phyloP scores from a whole-genome alignment of 2,797 vertebrate genomes.

The Acanthornis magna region DNA sequence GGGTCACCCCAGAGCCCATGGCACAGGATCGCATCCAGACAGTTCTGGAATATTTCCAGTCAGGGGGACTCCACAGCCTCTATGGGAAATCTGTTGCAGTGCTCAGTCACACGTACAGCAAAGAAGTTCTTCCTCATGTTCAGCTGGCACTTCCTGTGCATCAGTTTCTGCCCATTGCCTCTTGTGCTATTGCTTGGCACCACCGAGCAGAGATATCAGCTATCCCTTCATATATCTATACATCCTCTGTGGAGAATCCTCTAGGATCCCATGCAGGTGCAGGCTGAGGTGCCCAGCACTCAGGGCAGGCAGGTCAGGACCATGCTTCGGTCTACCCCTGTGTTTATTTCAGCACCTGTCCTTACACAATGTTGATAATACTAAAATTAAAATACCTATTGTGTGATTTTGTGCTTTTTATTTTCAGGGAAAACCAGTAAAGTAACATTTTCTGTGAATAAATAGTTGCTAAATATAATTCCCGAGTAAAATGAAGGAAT shows the following conservation, averaged over 20 bases:
- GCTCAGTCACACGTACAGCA: neutral
- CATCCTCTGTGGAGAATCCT: neutral
- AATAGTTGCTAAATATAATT: neutral
- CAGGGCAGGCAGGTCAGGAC: too few relatives aligned
- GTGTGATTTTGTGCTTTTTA: neutral
- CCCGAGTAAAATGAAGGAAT: neutral
- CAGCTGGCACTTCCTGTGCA: neutral
- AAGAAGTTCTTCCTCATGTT: neutral
- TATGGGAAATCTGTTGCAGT: neutral
- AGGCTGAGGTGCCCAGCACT: neutral
- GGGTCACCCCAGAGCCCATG: neutral
- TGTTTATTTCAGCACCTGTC: neutral
- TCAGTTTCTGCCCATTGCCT: neutral
- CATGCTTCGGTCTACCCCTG: accelerated
- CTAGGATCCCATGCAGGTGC: neutral
- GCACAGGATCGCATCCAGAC: neutral
- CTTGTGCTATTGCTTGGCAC: accelerated
- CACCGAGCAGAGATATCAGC: neutral
- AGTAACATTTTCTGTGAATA: neutral
- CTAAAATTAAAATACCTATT: neutral
- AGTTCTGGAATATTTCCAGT: neutral
- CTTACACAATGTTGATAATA: neutral
- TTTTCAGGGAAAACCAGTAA: neutral
- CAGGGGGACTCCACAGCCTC: too few relatives aligned
- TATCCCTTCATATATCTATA: accelerated